phyloP scores from a whole-genome alignment of 2,113 vertebrate genomes.

The Zapornia atra region DNA sequence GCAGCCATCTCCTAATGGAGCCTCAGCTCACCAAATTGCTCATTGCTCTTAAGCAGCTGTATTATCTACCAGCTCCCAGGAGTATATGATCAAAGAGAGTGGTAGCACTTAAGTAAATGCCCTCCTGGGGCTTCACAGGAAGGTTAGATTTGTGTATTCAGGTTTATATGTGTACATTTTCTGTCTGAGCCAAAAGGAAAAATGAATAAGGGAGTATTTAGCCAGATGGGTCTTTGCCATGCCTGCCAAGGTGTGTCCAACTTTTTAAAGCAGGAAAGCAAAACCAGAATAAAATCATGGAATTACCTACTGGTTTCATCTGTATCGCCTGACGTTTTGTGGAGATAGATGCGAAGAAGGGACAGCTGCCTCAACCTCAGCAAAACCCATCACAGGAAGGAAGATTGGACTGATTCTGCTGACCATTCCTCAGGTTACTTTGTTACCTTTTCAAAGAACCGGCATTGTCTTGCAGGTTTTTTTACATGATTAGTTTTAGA shows the following conservation, averaged over 20 bases:
- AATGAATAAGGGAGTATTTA: not conserved
- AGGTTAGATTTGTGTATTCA: slow-evolving; percentile 9
- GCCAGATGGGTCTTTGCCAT: not conserved
- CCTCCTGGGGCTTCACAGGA: not conserved
- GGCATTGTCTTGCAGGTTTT: not conserved
- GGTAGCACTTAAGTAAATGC: not conserved
- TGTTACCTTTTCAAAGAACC: not conserved
- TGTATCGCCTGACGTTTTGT: not conserved
- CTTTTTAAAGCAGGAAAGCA: not conserved
- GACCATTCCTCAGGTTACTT: not conserved
- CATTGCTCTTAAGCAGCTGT: not conserved
- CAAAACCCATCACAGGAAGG: not conserved
- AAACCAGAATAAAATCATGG: not conserved
- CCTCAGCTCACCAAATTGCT: not conserved
- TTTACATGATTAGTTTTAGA: not conserved
- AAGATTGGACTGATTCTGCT: not conserved
- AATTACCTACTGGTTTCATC: not conserved
- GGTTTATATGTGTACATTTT: not conserved
- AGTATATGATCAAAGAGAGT: not conserved
- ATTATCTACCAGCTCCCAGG: not conserved
- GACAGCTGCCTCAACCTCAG: not conserved
- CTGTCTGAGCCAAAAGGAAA: not conserved
- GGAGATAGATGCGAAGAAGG: accelerated
- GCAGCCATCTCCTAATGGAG: not conserved
- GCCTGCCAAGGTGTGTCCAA: not conserved